Evolutionary conservation across 2,113 vertebrate species (phyloP).

Genomic region (Sciurus niger): DNA sequence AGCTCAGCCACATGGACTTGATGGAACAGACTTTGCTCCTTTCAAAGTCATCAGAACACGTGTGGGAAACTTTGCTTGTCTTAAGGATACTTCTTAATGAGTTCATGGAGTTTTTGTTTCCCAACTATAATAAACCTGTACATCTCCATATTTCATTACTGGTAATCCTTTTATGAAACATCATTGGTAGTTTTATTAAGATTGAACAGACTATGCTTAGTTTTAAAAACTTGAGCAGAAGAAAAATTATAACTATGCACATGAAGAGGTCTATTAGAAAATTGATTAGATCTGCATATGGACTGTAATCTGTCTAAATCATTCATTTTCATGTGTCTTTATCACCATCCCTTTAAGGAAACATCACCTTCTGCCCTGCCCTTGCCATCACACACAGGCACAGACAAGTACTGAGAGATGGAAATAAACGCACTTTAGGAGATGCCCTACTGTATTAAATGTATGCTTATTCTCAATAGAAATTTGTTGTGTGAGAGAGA

Average conservation of each 20-base stretch:
- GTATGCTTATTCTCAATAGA: not conserved
- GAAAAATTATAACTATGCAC: not conserved
- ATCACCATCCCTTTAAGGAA: not conserved
- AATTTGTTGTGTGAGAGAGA: not conserved
- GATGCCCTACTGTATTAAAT: slow-evolving; percentile 16
- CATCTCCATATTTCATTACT: not conserved
- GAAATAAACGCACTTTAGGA: not conserved
- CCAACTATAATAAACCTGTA: not conserved
- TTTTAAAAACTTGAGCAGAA: not conserved
- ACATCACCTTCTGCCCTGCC: not conserved
- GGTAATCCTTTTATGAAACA: not conserved
- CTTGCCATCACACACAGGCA: not conserved
- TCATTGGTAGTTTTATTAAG: not conserved
- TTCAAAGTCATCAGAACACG: not conserved
- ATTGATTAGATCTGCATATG: not conserved
- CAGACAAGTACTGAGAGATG: not conserved
- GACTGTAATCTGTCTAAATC: not conserved
- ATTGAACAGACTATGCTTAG: not conserved
- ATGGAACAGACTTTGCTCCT: not conserved
- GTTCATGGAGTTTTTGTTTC: not conserved
- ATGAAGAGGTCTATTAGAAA: not conserved
- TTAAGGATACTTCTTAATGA: slow-evolving; percentile 43
- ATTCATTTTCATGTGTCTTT: not conserved
- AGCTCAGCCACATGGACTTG: not conserved
- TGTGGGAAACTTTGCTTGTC: not conserved